Conservation (phyloP, 2,797 vertebrate genomes). For the Diplodus puntazzo region DNA sequence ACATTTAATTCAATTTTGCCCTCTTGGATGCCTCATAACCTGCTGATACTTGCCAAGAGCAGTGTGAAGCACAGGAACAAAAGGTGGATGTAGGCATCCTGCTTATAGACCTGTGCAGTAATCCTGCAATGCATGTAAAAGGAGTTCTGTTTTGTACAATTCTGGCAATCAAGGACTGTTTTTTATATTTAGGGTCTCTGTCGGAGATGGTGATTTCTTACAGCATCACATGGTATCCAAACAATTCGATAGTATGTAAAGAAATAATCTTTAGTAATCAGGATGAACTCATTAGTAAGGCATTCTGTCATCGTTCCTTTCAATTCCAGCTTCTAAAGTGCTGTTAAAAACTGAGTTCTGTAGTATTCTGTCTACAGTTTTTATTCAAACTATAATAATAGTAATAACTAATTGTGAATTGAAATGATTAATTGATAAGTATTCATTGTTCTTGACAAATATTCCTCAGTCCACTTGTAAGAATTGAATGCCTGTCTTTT, state of each 20-base stretch:
- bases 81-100: background rate
- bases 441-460: too few relatives aligned
- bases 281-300: background rate
- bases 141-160: background rate
- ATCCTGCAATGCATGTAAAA: background rate
- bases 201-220: background rate
- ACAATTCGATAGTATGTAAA: background rate
- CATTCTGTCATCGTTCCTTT: background rate
- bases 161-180: background rate
- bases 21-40: constrained; percentile 16
- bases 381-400: too few relatives aligned
- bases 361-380: too few relatives aligned
- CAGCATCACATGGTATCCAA: too few relatives aligned
- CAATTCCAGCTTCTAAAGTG: background rate
- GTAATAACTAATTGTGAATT: too few relatives aligned
- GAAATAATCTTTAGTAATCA: background rate
- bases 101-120: background rate
- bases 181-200: background rate
- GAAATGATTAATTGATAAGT: too few relatives aligned
- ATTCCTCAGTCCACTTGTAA: background rate
- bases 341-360: too few relatives aligned
- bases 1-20: constrained; percentile 42
- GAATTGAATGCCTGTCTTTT: background rate
- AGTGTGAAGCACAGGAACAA: background rate
- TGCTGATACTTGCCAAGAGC: constrained; percentile 7